Evolutionary conservation across 2,888 invertebrate genomes (phyloP).

Genomic region (Muscina levida): DNA sequence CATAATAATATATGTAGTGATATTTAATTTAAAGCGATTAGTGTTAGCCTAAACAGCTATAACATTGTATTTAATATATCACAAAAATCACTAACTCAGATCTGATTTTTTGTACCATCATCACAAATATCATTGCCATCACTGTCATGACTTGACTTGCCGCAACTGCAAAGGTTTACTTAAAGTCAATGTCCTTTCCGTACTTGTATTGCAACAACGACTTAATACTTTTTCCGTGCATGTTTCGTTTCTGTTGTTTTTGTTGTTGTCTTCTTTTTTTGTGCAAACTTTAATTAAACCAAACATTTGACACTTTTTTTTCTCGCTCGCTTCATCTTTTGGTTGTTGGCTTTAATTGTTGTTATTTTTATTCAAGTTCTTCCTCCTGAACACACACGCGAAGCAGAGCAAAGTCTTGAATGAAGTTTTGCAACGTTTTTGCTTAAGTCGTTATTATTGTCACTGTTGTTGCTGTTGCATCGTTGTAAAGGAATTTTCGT

Average conservation of each 20-base stretch:
- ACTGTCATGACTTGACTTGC: background rate
- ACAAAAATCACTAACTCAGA: too few species aligned
- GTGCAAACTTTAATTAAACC: conserved; percentile 73
- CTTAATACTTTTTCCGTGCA: conserved; percentile 2
- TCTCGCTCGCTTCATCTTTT: background rate
- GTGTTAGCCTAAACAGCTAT: too few species aligned
- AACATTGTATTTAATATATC: too few species aligned
- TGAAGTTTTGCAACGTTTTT: conserved; percentile 25
- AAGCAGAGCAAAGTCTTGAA: background rate
- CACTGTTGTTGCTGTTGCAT: background rate
- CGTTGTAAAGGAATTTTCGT: conserved; percentile 53
- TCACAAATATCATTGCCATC: conserved; percentile 26
- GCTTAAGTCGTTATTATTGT: too few species aligned
- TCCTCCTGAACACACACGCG: conserved; percentile 18
- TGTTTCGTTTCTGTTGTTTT: conserved; percentile 6
- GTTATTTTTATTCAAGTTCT: conserved; percentile 42
- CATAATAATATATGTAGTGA: too few species aligned
- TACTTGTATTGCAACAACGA: conserved; percentile 38
- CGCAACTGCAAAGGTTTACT: conserved; percentile 60
- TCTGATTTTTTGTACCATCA: too few species aligned
- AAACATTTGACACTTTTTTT: conserved; percentile 70
- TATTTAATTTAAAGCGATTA: too few species aligned
- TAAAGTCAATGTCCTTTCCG: conserved; percentile 61
- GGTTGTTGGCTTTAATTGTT: conserved; percentile 29
- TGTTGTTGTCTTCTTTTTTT: conserved; percentile 51